phyloP scores from a whole-genome alignment of 2,797 vertebrate species.

The Dendrocincla tyrannina region DNA sequence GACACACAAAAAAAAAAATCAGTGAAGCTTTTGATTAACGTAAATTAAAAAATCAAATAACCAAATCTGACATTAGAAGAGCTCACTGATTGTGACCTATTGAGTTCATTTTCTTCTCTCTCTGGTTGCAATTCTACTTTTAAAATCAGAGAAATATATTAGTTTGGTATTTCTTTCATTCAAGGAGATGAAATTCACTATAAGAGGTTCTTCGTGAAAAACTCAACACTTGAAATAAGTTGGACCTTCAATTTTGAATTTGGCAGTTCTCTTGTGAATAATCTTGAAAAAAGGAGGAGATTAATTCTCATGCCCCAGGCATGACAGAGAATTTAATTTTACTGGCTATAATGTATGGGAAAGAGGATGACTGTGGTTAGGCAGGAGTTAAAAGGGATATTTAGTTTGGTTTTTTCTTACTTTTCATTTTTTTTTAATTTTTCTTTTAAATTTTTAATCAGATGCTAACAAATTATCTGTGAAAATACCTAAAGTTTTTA shows the following conservation, averaged over 20 bases:
- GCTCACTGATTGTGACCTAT: background rate
- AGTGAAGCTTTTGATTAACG: background rate
- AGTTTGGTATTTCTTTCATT: background rate
- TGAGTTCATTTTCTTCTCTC: background rate
- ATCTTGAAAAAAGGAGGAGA: background rate
- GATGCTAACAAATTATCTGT: background rate
- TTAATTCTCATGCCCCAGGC: background rate
- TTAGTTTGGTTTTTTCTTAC: background rate
- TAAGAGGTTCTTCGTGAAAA: background rate
- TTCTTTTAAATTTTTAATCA: background rate
- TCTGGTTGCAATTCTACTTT: background rate
- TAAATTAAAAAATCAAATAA: background rate
- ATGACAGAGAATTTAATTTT: background rate
- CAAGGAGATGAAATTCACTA: background rate
- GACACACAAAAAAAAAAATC: background rate
- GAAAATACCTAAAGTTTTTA: background rate
- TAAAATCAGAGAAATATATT: background rate
- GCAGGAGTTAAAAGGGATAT: background rate
- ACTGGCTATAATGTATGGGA: background rate
- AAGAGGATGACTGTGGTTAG: background rate
- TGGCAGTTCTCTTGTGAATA: background rate
- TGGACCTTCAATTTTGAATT: background rate
- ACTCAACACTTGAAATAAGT: background rate
- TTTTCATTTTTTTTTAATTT: background rate
- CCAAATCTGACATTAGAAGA: background rate